These are phyloP conservation scores for Nyctalus aviator DNA, from an alignment of 2,797 vertebrate species.

Conservation along the genomic window DNA sequence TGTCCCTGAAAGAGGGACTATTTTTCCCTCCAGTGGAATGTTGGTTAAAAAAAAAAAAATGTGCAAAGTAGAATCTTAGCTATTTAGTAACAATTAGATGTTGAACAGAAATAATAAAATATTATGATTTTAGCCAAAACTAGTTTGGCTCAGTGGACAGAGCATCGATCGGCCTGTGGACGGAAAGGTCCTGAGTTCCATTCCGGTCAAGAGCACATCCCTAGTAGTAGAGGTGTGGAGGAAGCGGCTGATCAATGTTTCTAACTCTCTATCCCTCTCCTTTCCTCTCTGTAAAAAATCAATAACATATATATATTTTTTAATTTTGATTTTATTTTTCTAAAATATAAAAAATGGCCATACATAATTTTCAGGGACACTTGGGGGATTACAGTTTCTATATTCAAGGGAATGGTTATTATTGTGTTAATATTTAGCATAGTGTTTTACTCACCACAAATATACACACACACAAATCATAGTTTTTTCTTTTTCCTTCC, in stretches of 20 bases:
- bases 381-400: neutral
- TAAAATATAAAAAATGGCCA: neutral
- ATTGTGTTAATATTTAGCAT: neutral
- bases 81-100: neutral
- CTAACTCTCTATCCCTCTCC: no score
- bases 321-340: constrained; percentile 18
- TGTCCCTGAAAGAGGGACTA: neutral
- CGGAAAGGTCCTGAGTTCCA: no score
- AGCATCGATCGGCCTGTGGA: no score
- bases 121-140: neutral
- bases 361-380: neutral
- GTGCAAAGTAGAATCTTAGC: neutral
- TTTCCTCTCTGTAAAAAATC: no score
- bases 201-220: no score
- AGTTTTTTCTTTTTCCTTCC: neutral
- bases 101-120: neutral
- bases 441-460: neutral
- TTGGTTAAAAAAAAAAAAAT: neutral
- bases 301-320: no score
- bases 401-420: no score
- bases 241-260: no score
- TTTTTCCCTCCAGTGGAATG: neutral
- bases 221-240: no score
- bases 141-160: no score
- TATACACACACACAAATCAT: neutral